Percentiles rank a stretch among this genome's conserved stretches.
Evolutionary conservation across 2,888 invertebrate species (phyloP).

Genomic region (Eledona agricola): DNA sequence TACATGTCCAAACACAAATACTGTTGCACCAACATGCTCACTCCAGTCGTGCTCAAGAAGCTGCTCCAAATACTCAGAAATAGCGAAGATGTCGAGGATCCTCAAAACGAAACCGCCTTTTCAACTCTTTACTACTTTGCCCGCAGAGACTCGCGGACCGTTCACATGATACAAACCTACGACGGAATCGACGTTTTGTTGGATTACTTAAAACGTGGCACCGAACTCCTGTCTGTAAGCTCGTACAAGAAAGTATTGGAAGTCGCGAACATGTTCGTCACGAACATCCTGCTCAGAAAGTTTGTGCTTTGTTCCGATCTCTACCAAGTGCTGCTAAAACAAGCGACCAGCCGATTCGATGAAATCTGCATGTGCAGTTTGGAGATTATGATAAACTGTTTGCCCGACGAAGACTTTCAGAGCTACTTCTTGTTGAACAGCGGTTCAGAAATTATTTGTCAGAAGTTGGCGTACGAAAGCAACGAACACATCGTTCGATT

Average conservation of each 20-base stretch:
- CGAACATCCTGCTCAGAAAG: slow-evolving; percentile 44
- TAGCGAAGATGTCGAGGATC: slow-evolving; percentile 45
- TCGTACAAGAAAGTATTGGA: slow-evolving; percentile 46
- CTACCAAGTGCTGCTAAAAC: slow-evolving; percentile 41
- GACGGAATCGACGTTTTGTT: slow-evolving; percentile 44
- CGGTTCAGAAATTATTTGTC: slow-evolving; percentile 43
- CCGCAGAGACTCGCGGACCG: slow-evolving; percentile 44
- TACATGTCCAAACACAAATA: slow-evolving; percentile 53
- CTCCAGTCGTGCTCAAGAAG: slow-evolving; percentile 46
- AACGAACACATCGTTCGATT: slow-evolving; percentile 44
- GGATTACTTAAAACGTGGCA: slow-evolving; percentile 46
- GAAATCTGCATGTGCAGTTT: slow-evolving; percentile 39
- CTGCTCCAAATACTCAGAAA: slow-evolving; percentile 45
- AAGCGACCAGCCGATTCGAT: slow-evolving; percentile 34
- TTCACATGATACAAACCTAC: slow-evolving; percentile 44
- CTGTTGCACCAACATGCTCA: slow-evolving; percentile 54
- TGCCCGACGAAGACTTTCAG: slow-evolving; percentile 39
- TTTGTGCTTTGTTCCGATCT: slow-evolving; percentile 41
- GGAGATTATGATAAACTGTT: slow-evolving; percentile 47
- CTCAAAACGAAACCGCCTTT: slow-evolving; percentile 49
- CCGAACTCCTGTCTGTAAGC: slow-evolving; percentile 36
- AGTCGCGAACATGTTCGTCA: slow-evolving; percentile 44
- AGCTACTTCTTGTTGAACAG: slow-evolving; percentile 43
- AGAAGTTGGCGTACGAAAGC: slow-evolving; percentile 37
- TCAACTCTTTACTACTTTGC: slow-evolving; percentile 49